A percentile compares a stretch with the other conserved stretches of the same genome.
These are phyloP conservation scores for Xyrichtys novacula DNA, from an alignment of 2,797 vertebrate genomes.

Conservation along the genomic window DNA sequence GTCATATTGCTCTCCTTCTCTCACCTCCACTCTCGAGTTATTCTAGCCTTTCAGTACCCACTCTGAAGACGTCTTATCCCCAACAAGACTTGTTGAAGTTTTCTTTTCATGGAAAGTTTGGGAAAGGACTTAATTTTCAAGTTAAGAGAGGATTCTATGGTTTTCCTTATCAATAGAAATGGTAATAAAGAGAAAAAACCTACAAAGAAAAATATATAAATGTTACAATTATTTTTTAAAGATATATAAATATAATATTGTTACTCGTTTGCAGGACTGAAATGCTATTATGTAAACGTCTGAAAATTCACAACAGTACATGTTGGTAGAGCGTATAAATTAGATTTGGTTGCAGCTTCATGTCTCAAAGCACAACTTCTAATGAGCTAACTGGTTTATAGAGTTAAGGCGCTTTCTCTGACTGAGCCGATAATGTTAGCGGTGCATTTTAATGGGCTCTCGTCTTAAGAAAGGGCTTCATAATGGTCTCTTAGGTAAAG, in stretches of 20 bases:
- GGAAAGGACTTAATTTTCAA: not conserved
- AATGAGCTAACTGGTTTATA: conserved; percentile 80
- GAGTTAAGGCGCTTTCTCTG: conserved; percentile 69
- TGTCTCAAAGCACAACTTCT: conserved; percentile 42
- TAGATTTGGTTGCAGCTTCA: conserved; percentile 3
- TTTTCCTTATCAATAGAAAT: too few species aligned
- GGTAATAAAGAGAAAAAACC: too few species aligned
- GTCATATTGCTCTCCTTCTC: too few species aligned
- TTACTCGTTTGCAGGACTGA: not conserved
- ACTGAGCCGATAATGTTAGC: conserved; percentile 74
- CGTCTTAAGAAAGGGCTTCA: conserved; percentile 28
- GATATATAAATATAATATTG: not conserved
- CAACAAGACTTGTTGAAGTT: too few species aligned
- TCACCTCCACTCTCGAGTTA: too few species aligned
- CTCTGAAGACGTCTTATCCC: conserved; percentile 7
- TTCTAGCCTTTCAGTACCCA: not conserved
- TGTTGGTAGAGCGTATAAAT: not conserved
- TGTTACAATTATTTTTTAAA: too few species aligned
- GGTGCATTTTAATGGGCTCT: conserved; percentile 77
- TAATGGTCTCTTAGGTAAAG: conserved; percentile 45
- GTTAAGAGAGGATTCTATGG: not conserved
- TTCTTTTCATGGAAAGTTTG: not conserved
- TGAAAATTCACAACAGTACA: not conserved
- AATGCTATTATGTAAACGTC: not conserved
- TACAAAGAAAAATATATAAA: too few species aligned